Percentiles rank a stretch among this genome's conserved stretches.
Conservation (phyloP, 1,140 invertebrate species). For the Agrypnia vestita region DNA sequence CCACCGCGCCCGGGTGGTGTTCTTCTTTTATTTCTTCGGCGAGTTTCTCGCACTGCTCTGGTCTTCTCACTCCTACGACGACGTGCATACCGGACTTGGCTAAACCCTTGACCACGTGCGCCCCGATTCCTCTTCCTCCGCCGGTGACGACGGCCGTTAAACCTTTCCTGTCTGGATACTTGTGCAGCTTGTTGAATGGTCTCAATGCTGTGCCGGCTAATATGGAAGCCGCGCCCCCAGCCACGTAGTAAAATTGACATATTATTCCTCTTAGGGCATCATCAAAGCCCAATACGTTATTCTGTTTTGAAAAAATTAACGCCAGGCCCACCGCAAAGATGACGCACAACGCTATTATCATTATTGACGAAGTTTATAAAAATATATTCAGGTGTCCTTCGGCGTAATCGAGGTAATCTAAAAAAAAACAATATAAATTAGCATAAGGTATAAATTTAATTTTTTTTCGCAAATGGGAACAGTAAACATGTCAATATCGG, state of each 20-base stretch:
- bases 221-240: not conserved
- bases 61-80: conserved; percentile 85
- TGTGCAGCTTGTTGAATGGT: not conserved
- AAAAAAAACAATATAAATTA: too few relatives aligned
- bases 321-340: not conserved
- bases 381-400: not conserved
- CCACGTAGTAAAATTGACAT: not conserved
- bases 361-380: not conserved
- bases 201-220: not conserved
- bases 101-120: conserved; percentile 86
- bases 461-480: too few relatives aligned
- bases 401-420: not conserved
- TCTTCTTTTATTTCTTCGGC: conserved; percentile 70
- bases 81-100: conserved; percentile 87
- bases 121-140: conserved; percentile 89
- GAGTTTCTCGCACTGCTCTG: conserved; percentile 71
- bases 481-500: too few relatives aligned
- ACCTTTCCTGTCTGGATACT: conserved; percentile 68
- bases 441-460: too few relatives aligned
- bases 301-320: not conserved
- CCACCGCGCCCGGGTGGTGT: conserved; percentile 69
- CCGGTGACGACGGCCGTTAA: conserved; percentile 90
- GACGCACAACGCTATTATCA: not conserved
- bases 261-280: not conserved
- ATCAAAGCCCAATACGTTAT: not conserved